Percentiles rank a stretch among this genome's conserved stretches.
These are phyloP conservation scores for Picus viridis DNA, from an alignment of 2,797 vertebrate genomes.

Conservation along the genomic window DNA sequence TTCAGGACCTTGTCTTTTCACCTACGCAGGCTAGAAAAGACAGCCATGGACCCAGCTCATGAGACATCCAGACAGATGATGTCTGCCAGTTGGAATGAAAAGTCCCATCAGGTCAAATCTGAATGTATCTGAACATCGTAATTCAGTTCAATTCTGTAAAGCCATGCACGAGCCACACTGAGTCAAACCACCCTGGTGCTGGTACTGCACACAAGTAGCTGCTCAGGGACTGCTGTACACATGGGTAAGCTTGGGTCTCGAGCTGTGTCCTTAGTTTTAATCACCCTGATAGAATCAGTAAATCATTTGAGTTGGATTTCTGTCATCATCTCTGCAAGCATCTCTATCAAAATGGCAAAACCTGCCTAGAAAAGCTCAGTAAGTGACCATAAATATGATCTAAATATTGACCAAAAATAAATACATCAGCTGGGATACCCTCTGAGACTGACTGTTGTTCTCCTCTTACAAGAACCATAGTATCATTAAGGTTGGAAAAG, in stretches of 20 bases:
- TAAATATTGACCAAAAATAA: no score
- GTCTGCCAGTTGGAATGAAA: not conserved
- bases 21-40: not conserved
- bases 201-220: rapidly evolving
- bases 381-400: no score
- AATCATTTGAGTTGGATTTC: no score
- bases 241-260: not conserved
- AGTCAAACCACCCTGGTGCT: not conserved
- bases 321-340: no score
- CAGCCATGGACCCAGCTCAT: not conserved
- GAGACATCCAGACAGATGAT: not conserved
- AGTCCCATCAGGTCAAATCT: not conserved
- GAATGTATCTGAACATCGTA: not conserved
- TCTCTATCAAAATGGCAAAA: no score
- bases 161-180: rapidly evolving
- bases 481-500: no score
- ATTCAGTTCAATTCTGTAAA: not conserved
- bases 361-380: no score
- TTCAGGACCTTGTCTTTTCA: not conserved
- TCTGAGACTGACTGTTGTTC: no score
- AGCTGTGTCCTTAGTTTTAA: not conserved
- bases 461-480: no score
- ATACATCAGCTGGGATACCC: no score
- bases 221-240: rapidly evolving
- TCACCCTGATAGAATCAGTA: not conserved